phyloP scores from a whole-genome alignment of 92 coral and sea anemone species.

The Phenganax stokvisi region DNA sequence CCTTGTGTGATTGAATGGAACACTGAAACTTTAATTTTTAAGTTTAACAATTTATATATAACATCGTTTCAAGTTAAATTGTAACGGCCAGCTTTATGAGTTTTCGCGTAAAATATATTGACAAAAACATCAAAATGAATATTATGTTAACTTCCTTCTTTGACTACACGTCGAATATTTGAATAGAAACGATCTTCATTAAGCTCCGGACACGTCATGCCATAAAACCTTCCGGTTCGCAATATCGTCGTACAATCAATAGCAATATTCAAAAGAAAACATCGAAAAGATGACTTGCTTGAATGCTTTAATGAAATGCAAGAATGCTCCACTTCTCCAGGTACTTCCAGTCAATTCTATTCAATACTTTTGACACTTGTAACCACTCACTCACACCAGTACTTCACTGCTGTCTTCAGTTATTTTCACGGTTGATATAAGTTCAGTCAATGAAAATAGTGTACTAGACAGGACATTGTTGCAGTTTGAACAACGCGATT shows the following conservation, averaged over 20 bases:
- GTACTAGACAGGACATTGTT: no score
- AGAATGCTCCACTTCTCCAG: slow-evolving; percentile 1
- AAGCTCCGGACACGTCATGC: background rate
- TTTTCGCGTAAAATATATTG: no score
- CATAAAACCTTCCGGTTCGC: background rate
- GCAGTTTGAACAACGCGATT: no score
- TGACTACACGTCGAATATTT: background rate
- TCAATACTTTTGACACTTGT: background rate
- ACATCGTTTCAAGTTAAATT: no score
- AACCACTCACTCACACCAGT: no score
- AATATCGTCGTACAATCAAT: background rate
- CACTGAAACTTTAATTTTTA: background rate
- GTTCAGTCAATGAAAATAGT: no score
- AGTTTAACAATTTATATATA: no score
- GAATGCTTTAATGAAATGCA: slow-evolving; percentile 33
- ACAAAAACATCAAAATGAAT: background rate
- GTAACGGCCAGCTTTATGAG: no score
- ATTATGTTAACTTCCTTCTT: background rate
- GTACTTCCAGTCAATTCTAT: slow-evolving; percentile 3
- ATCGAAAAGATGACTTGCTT: slow-evolving; percentile 9
- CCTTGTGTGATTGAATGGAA: background rate
- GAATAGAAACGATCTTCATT: background rate
- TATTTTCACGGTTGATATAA: no score
- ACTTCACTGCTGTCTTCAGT: no score
- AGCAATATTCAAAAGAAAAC: background rate